Conservation (phyloP, 2,888 invertebrate genomes). For the Ectemnius lituratus region DNA sequence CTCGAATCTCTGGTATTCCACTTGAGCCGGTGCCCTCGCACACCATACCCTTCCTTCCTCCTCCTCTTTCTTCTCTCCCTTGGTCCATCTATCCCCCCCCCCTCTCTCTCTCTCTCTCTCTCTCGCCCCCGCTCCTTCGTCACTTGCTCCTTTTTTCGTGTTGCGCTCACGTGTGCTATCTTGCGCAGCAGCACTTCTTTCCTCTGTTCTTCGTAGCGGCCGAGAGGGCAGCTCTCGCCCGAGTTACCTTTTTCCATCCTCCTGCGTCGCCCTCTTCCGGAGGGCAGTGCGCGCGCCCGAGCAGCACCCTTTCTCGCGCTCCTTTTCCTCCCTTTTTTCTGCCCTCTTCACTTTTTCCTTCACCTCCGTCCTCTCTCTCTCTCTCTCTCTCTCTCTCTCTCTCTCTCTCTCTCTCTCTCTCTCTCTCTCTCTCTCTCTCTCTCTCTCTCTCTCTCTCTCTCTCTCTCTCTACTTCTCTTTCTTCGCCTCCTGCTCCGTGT, state of each 20-base stretch:
- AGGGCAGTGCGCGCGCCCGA: slow-evolving; percentile 14
- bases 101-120: not conserved
- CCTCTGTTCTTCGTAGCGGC: not conserved
- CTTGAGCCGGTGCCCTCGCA: too few species aligned
- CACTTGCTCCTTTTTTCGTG: slow-evolving; percentile 12
- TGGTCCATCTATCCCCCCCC: too few species aligned
- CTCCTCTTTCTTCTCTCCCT: slow-evolving; percentile 2
- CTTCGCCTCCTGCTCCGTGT: slow-evolving; percentile 6
- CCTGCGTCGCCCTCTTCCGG: slow-evolving; percentile 15
- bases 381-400: slow-evolving; percentile 11
- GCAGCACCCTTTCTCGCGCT: slow-evolving; percentile 22
- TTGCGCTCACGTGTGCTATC: slow-evolving; percentile 3
- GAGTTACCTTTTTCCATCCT: slow-evolving; percentile 33
- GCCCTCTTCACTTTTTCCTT: slow-evolving; percentile 17
- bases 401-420: slow-evolving; percentile 5
- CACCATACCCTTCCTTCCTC: not conserved
- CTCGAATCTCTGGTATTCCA: slow-evolving; percentile 23
- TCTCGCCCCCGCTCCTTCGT: slow-evolving; percentile 2
- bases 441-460: slow-evolving; percentile 6
- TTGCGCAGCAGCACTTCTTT: slow-evolving; percentile 9
- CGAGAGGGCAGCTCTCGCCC: slow-evolving; percentile 16
- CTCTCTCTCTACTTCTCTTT: slow-evolving; percentile 12
- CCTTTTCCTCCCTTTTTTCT: slow-evolving; percentile 24
- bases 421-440: not conserved
- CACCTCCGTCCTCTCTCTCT: not conserved